Evolutionary conservation across 2,888 invertebrate genomes (phyloP).

Genomic region (Leucophenga maculata): DNA sequence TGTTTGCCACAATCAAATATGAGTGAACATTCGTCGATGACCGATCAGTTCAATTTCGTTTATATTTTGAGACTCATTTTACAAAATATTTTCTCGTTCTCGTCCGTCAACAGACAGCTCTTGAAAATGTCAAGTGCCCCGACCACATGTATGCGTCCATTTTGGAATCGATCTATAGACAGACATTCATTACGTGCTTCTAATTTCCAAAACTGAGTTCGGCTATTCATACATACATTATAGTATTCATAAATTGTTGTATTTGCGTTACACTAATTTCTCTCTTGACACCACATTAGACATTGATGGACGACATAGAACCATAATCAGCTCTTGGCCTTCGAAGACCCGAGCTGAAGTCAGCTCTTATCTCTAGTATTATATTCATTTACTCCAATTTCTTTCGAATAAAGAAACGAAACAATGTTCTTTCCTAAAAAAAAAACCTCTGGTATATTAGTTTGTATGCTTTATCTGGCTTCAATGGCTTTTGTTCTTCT

Average conservation of each 20-base stretch:
- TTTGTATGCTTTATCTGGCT: slow-evolving; percentile 22
- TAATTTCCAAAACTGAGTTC: neutral
- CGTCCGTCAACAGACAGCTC: neutral
- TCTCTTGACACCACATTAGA: slow-evolving; percentile 17
- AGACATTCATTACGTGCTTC: neutral
- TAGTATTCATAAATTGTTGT: neutral
- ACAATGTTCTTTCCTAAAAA: slow-evolving; percentile 36
- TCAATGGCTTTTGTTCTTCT: slow-evolving; percentile 12
- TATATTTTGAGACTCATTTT: slow-evolving; percentile 19
- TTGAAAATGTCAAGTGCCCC: slow-evolving; percentile 16
- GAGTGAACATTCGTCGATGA: neutral
- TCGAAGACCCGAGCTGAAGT: neutral
- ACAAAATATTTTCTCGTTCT: slow-evolving; percentile 3
- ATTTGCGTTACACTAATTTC: slow-evolving; percentile 20
- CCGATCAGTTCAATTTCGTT: neutral
- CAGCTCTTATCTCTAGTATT: neutral
- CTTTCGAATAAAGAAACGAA: slow-evolving; percentile 34
- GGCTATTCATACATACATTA: neutral
- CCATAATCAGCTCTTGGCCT: neutral
- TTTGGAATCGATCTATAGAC: neutral
- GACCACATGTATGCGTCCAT: slow-evolving; percentile 10
- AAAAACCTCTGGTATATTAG: slow-evolving; percentile 57
- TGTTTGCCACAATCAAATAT: neutral
- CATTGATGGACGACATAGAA: neutral
- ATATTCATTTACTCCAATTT: slow-evolving; percentile 50